phyloP scores from a whole-genome alignment of 2,888 invertebrate genomes.

The Heteromurus nitidus region DNA sequence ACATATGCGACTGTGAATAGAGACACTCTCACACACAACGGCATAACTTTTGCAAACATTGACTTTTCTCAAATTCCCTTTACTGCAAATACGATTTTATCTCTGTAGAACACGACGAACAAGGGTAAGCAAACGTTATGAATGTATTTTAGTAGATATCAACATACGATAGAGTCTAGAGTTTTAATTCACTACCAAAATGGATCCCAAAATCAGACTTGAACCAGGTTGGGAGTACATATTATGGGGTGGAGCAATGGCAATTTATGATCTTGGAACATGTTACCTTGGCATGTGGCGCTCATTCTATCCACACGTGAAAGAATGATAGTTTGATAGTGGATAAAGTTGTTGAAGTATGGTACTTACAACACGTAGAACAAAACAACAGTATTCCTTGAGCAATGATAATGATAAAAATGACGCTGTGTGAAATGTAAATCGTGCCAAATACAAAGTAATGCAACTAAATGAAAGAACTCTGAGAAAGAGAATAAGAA shows the following conservation, averaged over 20 bases:
- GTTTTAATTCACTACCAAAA: constrained; percentile 33
- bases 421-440: neutral
- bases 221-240: constrained; percentile 16
- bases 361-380: neutral
- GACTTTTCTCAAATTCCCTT: too few species aligned
- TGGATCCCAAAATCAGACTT: constrained; percentile 5
- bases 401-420: constrained; percentile 4
- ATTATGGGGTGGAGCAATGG: constrained; percentile 35
- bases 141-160: too few species aligned
- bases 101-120: neutral
- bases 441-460: constrained; percentile 32
- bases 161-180: too few species aligned
- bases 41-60: neutral
- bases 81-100: too few species aligned
- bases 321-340: neutral
- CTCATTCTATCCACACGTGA: constrained; percentile 38
- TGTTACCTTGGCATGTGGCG: constrained; percentile 53
- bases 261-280: constrained; percentile 58
- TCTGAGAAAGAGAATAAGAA: too few species aligned
- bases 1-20: neutral
- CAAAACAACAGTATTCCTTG: neutral
- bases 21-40: neutral
- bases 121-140: neutral
- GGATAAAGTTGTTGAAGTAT: neutral
- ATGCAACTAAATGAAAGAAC: too few species aligned